Conservation (phyloP, 2,888 invertebrate species). For the Pollenia amentaria region DNA sequence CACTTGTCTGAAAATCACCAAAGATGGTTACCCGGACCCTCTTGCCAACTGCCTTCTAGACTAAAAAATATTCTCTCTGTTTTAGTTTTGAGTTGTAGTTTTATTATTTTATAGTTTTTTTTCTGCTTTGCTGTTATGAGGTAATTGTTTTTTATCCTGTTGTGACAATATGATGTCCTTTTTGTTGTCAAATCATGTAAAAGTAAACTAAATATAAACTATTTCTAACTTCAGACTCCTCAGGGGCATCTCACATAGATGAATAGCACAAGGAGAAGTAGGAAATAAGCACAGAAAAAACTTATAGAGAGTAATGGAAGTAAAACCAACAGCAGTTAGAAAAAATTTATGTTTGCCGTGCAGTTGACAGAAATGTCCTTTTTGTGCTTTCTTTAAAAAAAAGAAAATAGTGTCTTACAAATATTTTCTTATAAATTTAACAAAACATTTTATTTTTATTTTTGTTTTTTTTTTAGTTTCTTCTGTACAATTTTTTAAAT, state of each 20-base stretch:
- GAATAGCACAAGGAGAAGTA: slow-evolving; percentile 15
- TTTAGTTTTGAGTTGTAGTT: slow-evolving; percentile 66
- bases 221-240: slow-evolving; percentile 68
- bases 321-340: slow-evolving; percentile 17
- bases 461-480: not conserved
- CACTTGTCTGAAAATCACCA: slow-evolving; percentile 38
- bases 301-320: slow-evolving; percentile 16
- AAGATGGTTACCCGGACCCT: slow-evolving; percentile 21
- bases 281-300: slow-evolving; percentile 1
- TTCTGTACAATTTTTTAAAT: slow-evolving; percentile 40
- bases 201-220: slow-evolving; percentile 75
- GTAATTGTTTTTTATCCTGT: slow-evolving; percentile 77
- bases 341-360: slow-evolving; percentile 11
- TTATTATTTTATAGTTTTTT: slow-evolving; percentile 19
- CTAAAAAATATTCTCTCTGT: slow-evolving; percentile 64
- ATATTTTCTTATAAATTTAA: slow-evolving; percentile 45
- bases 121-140: slow-evolving; percentile 58
- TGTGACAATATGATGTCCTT: slow-evolving; percentile 70
- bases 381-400: not conserved
- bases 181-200: slow-evolving; percentile 80
- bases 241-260: slow-evolving; percentile 73
- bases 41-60: slow-evolving; percentile 15
- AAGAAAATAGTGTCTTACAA: slow-evolving; percentile 37
- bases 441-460: slow-evolving; percentile 39
- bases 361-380: slow-evolving; percentile 44